Evolutionary conservation across 2,888 invertebrate genomes (phyloP), one percentile per base, ranked within the genome.

Genomic region (Drosophila bunnanda): DNA sequence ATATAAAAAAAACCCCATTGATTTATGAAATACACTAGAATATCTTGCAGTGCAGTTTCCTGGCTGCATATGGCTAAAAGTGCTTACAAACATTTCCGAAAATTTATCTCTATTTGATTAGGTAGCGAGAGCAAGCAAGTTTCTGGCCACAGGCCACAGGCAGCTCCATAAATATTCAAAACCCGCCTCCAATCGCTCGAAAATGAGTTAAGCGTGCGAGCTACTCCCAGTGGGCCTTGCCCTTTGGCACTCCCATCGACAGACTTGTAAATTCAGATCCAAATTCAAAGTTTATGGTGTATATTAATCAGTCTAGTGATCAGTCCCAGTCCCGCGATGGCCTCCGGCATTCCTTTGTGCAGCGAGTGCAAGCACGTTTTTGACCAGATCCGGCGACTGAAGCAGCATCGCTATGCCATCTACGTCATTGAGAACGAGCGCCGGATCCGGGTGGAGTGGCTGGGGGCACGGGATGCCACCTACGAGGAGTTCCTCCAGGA

Each of bases 321-420:
- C 32, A 12, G 32, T 12, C 12, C 0, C 12, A 17, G n/a, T 9
- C 12, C n/a, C 46, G n/a, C 1, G 6, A 83, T 81, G 81, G 30
- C 73, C 10, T 73, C 81, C 2, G 87, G 83, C 6, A 76, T 81
- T 28, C 36, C 59, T 0, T 46, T 83, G 22, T 32, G 66, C 1
- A 28, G 6, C 0, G 68, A 80, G 1, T 78, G 87, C 44, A 65
- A 54, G 28, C 28, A 12, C 4, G 34, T 76, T 28, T 81, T 70
- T 7, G 84, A 81, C 20, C 53, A 81, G 41, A 78, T 81, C 25
- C 64, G 61, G 4, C 66, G 57, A 3, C 3, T 55, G 5, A 83
- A 78, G 54, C 62, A 53, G 32, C 76, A 86, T 38, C 81, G 81
- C 20, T 81, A 83, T 46, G 70, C 66, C 5, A 64, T 80, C 30